phyloP scores from a whole-genome alignment of 2,888 invertebrate genomes.

The Agrilus cyanescens region DNA sequence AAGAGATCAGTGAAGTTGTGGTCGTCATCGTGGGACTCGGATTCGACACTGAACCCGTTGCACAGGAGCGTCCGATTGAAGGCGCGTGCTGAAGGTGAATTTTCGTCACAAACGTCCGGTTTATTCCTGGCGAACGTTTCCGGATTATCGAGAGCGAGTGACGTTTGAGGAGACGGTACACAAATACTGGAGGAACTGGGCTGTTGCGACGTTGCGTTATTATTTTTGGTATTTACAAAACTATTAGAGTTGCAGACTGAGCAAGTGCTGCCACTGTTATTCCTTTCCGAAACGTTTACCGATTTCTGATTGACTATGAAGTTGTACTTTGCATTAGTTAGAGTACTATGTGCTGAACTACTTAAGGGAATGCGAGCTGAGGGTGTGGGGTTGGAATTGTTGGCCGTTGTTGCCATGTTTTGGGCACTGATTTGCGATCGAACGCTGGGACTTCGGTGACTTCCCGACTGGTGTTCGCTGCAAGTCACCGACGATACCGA shows the following conservation, averaged over 20 bases:
- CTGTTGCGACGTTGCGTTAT: no score
- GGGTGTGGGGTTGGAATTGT: conserved; percentile 16
- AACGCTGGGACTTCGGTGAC: conserved; percentile 26
- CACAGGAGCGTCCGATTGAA: no score
- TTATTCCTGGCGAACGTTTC: no score
- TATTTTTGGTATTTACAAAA: no score
- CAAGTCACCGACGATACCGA: conserved; percentile 49
- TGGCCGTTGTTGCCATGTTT: conserved; percentile 6
- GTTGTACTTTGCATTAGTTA: conserved; percentile 8
- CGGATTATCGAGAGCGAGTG: no score
- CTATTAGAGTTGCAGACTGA: no score
- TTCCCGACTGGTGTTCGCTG: conserved; percentile 22
- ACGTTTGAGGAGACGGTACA: no score
- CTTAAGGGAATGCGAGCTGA: conserved; percentile 12
- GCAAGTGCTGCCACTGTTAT: no score
- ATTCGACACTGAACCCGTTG: conserved; percentile 23
- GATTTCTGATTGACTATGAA: conserved; percentile 5
- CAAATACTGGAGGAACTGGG: no score
- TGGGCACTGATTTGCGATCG: conserved; percentile 21
- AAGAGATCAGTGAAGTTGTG: conserved; percentile 33
- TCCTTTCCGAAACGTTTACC: no score
- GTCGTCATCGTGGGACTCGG: conserved; percentile 28
- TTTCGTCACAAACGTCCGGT: no score
- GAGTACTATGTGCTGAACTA: conserved; percentile 5
- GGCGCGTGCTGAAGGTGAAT: no score